Base-by-base conservation (phyloP, 2,113 vertebrate species). In the Tringa solitaria region DNA sequence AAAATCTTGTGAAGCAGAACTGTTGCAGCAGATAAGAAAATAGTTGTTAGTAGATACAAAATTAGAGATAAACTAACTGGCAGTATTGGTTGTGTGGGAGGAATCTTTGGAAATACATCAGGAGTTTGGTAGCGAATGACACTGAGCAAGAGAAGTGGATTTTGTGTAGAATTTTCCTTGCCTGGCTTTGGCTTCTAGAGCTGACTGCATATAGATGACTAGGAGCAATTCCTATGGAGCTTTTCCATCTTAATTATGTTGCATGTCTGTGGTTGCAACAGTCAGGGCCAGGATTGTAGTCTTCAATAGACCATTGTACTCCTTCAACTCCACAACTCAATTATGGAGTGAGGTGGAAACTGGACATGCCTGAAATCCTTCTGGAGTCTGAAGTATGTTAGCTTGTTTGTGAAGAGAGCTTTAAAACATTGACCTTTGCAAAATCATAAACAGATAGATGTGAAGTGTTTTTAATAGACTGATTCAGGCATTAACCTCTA, bases 261-360 rank as follows among this genome's bases (percentile, higher is more conserved):
- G 67, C 9, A 11, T 63, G 19, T 3, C 2, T 32, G 8, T 33
- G 20, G 11, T 3, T 59, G 24, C 7, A 33, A 8, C 4, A 9
- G 22, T 57, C 13, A 7, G 26, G 64, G 27, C 9, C 7, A 14
- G 60, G 17, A 28, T 72, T 84, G 60, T 7, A 26, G 35, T 53
- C 20, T 53, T 3, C 11, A 46, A 2, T 12, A 17, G 32, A 8
- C 1, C 11, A 0, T 9, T 28, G 9, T 16, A 1, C 20, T 72
- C 24, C 41, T 56, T 19, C 26, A 41, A 68, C 68, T 73, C 27
- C 54, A 12, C 35, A 33, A 0, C 43, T 56, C 12, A 12, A 14
- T 7, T 14, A 2, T 4, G n/a, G 67, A 32, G n/a, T 14, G 20
- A 46, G 53, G 37, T 59, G n/a, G 19, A 37, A 14, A 4, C 11